Base-by-base conservation (phyloP, 2,888 invertebrate species). In the Cepaea hortensis region DNA sequence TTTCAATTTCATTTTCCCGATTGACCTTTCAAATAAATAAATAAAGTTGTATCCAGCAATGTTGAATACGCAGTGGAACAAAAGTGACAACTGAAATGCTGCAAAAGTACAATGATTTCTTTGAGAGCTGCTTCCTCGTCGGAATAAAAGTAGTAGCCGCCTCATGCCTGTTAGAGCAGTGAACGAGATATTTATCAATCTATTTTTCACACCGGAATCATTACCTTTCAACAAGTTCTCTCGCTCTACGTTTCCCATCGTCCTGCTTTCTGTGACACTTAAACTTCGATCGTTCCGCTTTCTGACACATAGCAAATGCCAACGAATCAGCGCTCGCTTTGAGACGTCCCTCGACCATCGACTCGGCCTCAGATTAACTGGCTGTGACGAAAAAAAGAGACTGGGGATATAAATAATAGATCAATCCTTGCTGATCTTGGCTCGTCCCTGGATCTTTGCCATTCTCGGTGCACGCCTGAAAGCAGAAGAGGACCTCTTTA, bases 321-420 rank as follows among this genome's bases (percentile, higher is more conserved):
- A 62, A 46, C 84, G 76, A 84, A 84, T 84, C 84, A 76, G 65
- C 65, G 75, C 15, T 76, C 84, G 48, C 62, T 65, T 50, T 20
- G 6, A 62, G 70, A 50, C 70, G 70, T 61, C 83, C 83, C 68
- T 68, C 81, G 81, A 18, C 68, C 70, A 81, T 5, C 70, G 77
- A n/a, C 77, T 77, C 77, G 55, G 77, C 70, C 50, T 35, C 46
- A 80, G 79, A 61, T 62, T 79, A 62, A 50, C 76, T 76, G 20
- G 76, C 18, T 4, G 15, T 23, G 20, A 18, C 20, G 48, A 20
- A 23, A 76, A 13, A 18, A 76, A 55, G n/a, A 84, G 83, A 77
- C 77, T 76, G 65, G 62, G 6, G 65, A 84, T 77, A 84, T 84
- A 84, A 77, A 84, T 84, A 84, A 77, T 84, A 84, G 48, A 84